phyloP scores from a whole-genome alignment of 2,797 vertebrate genomes.

The Anabacerthia variegaticeps region DNA sequence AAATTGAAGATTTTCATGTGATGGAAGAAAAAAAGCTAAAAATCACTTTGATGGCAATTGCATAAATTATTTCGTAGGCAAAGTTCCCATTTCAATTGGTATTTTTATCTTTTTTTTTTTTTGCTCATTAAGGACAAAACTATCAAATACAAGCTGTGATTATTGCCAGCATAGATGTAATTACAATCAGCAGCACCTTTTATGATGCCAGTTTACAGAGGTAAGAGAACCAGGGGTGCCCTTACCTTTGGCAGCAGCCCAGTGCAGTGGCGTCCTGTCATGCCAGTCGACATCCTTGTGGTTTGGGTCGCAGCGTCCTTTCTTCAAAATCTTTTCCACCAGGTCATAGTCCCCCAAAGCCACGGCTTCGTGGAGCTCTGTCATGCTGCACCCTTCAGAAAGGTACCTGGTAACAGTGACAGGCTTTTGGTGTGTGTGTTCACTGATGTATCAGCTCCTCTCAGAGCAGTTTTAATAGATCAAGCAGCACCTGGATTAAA shows the following conservation, averaged over 20 bases:
- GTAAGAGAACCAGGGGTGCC: background rate
- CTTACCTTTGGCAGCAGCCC: conserved; percentile 88
- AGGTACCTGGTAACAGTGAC: background rate
- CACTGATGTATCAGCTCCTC: background rate
- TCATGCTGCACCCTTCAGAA: conserved; percentile 71
- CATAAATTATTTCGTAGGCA: background rate
- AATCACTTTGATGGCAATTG: background rate
- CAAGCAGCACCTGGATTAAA: background rate
- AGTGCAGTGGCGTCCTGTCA: conserved; percentile 88
- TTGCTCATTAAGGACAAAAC: background rate
- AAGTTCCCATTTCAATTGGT: background rate
- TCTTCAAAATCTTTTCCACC: conserved; percentile 79
- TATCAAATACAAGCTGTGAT: background rate
- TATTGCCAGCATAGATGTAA: background rate
- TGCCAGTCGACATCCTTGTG: conserved; percentile 88
- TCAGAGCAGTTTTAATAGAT: background rate
- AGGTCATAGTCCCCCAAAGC: conserved; percentile 78
- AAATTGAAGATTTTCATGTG: background rate
- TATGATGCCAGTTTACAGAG: fast-evolving
- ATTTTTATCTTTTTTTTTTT: background rate
- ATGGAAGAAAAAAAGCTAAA: background rate
- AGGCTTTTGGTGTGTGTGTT: fast-evolving
- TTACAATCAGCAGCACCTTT: background rate
- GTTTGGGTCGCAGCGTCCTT: conserved; percentile 83
- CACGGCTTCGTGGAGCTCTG: conserved; percentile 88